phyloP scores from a whole-genome alignment of 2,888 invertebrate genomes.

The Lasioglossum morio region DNA sequence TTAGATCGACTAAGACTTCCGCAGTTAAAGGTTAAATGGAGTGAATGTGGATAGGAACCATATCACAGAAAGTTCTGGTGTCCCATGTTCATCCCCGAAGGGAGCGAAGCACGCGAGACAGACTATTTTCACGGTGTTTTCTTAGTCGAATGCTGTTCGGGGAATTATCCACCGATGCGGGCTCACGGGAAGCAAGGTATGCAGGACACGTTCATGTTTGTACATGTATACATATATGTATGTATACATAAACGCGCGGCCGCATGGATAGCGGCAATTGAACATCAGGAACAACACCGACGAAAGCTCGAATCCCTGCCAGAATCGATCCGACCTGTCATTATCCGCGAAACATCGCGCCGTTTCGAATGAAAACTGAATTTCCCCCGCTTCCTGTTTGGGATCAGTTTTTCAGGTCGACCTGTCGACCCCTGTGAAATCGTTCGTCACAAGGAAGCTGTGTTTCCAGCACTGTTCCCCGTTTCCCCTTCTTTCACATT shows the following conservation, averaged over 20 bases:
- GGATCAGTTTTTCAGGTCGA: conserved; percentile 46
- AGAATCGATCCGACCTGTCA: conserved; percentile 63
- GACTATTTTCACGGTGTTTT: conserved; percentile 56
- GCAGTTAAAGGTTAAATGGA: not conserved
- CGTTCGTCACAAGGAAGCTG: conserved; percentile 15
- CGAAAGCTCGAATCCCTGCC: conserved; percentile 56
- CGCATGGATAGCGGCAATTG: conserved; percentile 41
- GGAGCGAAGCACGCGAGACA: conserved; percentile 1
- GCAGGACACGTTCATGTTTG: conserved; percentile 44
- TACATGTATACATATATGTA: not conserved
- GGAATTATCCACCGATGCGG: conserved; percentile 48
- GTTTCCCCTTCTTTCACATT: not conserved
- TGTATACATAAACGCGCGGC: not conserved
- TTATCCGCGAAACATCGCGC: conserved; percentile 43
- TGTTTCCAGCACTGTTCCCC: conserved; percentile 19
- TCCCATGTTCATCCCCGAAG: conserved; percentile 7
- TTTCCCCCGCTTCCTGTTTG: conserved; percentile 41
- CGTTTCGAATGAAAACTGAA: conserved; percentile 60
- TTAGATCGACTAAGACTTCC: not conserved
- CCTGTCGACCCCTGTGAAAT: conserved; percentile 6
- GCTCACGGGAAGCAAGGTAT: conserved; percentile 30
- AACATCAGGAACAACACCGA: conserved; percentile 46
- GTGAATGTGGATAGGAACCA: conserved; percentile 22
- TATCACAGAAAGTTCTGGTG: conserved; percentile 27
- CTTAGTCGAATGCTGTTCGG: conserved; percentile 31